Conservation (phyloP, 2,113 vertebrate genomes). For the Silurus glanis region DNA sequence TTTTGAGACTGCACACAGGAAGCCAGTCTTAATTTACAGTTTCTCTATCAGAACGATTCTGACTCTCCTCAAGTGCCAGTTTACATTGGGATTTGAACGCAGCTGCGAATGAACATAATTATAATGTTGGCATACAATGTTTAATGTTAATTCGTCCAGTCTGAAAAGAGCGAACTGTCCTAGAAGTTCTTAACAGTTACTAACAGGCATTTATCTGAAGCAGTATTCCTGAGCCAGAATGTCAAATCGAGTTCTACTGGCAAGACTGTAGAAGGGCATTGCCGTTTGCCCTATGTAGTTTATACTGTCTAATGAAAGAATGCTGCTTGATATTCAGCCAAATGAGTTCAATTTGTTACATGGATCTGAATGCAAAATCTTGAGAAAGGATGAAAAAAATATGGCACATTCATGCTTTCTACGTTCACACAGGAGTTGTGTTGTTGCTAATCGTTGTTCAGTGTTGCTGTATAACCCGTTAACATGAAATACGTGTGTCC, state of each 20-base stretch:
- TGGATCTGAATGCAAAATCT: neutral
- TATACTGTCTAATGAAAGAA: neutral
- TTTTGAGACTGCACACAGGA: neutral
- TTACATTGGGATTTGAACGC: neutral
- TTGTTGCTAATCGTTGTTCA: neutral
- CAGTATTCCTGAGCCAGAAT: neutral
- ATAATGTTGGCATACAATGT: neutral
- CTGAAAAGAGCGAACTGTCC: neutral
- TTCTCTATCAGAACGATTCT: neutral
- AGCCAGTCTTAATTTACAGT: neutral
- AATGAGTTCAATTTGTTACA: neutral
- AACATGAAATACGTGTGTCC: neutral
- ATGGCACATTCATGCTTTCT: neutral
- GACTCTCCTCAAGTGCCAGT: neutral
- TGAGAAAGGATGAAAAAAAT: neutral
- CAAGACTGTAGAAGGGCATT: neutral
- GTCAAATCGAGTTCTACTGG: neutral
- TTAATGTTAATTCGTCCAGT: neutral
- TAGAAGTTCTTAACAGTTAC: neutral
- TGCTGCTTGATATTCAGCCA: neutral
- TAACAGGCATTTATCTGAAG: neutral
- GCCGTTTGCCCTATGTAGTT: neutral
- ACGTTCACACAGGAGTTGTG: neutral
- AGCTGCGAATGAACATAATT: neutral
- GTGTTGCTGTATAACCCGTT: neutral